Evolutionary conservation across 2,797 vertebrate species (phyloP).

Genomic region (Telmatherina bonti): DNA sequence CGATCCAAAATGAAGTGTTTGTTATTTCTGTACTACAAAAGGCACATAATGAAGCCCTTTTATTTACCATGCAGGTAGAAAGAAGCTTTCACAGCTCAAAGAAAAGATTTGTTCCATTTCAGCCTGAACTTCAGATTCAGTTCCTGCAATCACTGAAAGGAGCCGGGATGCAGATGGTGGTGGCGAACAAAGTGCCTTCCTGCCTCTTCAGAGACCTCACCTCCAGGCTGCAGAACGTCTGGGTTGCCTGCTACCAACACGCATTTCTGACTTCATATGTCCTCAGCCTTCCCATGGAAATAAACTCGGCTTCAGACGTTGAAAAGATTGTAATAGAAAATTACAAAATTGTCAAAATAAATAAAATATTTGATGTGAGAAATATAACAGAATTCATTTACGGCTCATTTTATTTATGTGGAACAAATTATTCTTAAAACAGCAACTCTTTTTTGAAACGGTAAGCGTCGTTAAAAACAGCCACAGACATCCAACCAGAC

Average conservation of each 20-base stretch:
- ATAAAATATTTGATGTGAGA: background rate
- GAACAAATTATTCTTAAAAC: too few species aligned
- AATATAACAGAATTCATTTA: background rate
- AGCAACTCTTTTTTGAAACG: too few species aligned
- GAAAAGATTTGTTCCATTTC: slow-evolving; percentile 13
- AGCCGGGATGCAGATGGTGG: background rate
- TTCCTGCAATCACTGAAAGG: slow-evolving; percentile 17
- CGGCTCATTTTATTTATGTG: too few species aligned
- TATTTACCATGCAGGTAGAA: slow-evolving; percentile 21
- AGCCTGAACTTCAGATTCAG: slow-evolving; percentile 8
- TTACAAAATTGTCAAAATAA: background rate
- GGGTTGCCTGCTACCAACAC: slow-evolving; percentile 8
- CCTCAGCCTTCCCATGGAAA: background rate
- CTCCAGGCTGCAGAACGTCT: slow-evolving; percentile 2
- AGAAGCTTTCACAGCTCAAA: slow-evolving; percentile 34
- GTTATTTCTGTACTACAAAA: slow-evolving; percentile 15
- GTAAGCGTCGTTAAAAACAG: too few species aligned
- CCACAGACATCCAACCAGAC: too few species aligned
- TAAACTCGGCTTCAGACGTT: background rate
- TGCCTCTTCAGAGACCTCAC: slow-evolving; percentile 18
- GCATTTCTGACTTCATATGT: background rate
- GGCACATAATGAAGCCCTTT: slow-evolving; percentile 19
- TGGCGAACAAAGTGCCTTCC: slow-evolving; percentile 16
- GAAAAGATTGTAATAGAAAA: background rate
- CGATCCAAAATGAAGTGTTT: slow-evolving; percentile 5